Conservation (phyloP, 2,113 vertebrate species). For the Arenaria interpres region DNA sequence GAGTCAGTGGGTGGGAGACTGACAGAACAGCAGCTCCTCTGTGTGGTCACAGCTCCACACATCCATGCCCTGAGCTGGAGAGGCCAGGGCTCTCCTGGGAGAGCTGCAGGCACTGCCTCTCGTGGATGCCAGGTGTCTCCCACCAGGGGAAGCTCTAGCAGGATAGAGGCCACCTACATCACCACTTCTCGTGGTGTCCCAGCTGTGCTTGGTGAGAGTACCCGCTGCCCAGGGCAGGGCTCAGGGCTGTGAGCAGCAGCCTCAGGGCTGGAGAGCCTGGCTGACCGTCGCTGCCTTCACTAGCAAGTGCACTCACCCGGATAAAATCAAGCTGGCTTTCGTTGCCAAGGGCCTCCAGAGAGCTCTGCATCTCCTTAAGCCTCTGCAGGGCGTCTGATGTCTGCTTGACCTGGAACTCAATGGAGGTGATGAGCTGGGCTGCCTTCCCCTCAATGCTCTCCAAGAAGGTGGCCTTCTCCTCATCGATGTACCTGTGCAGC, state of each 20-base stretch:
- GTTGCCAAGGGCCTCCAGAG: constrained; percentile 73
- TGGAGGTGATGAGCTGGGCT: constrained; percentile 72
- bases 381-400: constrained; percentile 63
- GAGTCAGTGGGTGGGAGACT: neutral
- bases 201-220: neutral
- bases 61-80: neutral
- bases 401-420: constrained; percentile 81
- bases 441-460: constrained; percentile 74
- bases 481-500: constrained; percentile 78
- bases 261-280: neutral
- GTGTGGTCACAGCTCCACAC: neutral
- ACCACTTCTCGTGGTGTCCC: neutral
- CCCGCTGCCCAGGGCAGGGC: neutral
- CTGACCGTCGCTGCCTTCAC: neutral
- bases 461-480: constrained; percentile 83
- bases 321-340: constrained; percentile 81
- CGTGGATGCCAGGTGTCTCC: neutral
- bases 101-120: neutral
- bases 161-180: neutral
- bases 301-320: constrained; percentile 38
- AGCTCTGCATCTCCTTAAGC: constrained; percentile 71
- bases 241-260: neutral
- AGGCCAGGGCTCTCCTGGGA: neutral
- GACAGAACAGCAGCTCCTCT: neutral
- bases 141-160: neutral